Conservation (phyloP, 2,113 vertebrate genomes). For the Dolichallabes microphthalmus region DNA sequence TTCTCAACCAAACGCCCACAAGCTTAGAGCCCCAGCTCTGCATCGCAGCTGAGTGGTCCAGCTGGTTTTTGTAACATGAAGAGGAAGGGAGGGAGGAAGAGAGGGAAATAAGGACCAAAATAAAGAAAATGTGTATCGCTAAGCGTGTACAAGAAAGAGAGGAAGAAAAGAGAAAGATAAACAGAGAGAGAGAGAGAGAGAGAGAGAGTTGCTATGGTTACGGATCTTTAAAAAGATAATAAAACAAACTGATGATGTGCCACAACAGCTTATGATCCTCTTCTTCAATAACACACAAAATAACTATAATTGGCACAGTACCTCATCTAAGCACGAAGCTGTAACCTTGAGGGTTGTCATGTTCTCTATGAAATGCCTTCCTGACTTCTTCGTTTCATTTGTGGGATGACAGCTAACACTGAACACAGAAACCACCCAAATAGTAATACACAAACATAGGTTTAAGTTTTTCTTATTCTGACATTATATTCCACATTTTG, state of each 20-base stretch:
- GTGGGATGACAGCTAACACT: not conserved
- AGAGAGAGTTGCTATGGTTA: conserved; percentile 51
- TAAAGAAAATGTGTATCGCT: not conserved
- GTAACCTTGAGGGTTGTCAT: not conserved
- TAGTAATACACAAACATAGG: not conserved
- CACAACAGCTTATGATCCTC: not conserved
- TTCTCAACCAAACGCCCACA: conserved; percentile 38
- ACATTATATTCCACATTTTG: not conserved
- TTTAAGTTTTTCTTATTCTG: not conserved
- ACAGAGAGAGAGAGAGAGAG: not conserved
- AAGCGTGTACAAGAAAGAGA: not conserved
- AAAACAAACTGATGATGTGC: not conserved
- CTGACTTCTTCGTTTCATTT: not conserved
- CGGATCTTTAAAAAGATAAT: conserved; percentile 11
- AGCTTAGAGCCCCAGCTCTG: not conserved
- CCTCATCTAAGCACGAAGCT: not conserved
- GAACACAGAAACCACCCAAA: not conserved
- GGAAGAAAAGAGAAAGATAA: not conserved
- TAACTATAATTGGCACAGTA: not conserved
- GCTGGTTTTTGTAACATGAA: not conserved
- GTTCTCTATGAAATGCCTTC: not conserved
- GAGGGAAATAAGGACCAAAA: not conserved
- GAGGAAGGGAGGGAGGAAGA: not conserved
- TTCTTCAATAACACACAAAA: not conserved
- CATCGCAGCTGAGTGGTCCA: conserved; percentile 4